Base-by-base conservation (phyloP, 2,113 vertebrate genomes). In the Bombycilla garrulus region DNA sequence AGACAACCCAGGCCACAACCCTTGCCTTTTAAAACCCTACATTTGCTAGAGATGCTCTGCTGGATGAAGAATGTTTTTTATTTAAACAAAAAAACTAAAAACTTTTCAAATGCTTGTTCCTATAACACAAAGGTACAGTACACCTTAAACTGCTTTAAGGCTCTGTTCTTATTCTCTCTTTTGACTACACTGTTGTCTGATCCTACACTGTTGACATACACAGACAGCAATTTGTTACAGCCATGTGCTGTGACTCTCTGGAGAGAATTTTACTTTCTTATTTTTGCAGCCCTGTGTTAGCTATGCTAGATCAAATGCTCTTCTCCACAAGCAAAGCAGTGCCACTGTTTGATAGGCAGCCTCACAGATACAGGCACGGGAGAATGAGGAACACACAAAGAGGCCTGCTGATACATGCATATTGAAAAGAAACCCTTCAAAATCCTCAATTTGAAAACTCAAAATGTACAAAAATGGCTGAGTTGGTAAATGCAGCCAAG, bases 291-390 rank as follows among this genome's bases (percentile, higher is more conserved):
- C 33, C 33, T 25, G 20, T 9, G 10, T 62, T 47, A 69, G 31
- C 26, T 42, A 56, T 5, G 12, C 21, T 56, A 69, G 31, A 72
- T 91, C 5, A 25, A 77, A 69, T 22, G 23, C 6, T 61, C 40
- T 57, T 78, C 36, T 73, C 73, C 45, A 53, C 28, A 42, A 40
- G 29, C 24, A 77, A 73, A 8, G 5, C 11, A 53, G 22, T 8
- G 19, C 21, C 26, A 25, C 31, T 54, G 18, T 40, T 58, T 54
- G 33, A 71, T 36, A 50, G 6, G 48, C 2, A 40, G 35, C 13
- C 44, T n/a, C 78, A 45, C 1, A 82, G 70, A 71, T 29, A 56
- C 0, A 5, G n/a, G 5, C 4, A 0, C 1, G 0, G 45, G 44
- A 13, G 18, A 16, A 57, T 3, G 23, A 65, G 23, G 42, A 54